Evolutionary conservation across 2,797 vertebrate genomes (phyloP).

Genomic region (Atherinosoma microstoma): DNA sequence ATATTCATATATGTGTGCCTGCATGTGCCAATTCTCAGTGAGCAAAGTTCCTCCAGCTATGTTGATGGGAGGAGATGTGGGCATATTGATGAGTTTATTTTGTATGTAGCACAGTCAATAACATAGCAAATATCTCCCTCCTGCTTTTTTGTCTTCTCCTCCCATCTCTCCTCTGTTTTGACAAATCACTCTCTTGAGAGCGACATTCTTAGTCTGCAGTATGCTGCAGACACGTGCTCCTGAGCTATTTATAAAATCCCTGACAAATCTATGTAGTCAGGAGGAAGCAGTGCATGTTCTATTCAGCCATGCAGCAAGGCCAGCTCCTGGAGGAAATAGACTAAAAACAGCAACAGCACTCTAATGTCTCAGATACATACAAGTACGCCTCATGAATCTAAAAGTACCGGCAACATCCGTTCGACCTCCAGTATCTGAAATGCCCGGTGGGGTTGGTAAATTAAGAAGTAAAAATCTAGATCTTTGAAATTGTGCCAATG

Average conservation of each 20-base stretch:
- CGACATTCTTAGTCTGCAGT: slow-evolving; percentile 51
- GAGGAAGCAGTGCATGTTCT: slow-evolving; percentile 78
- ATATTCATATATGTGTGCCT: slow-evolving; percentile 15
- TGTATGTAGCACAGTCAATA: slow-evolving; percentile 1
- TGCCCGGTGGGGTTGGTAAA: slow-evolving; percentile 37
- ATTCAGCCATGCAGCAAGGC: slow-evolving; percentile 76
- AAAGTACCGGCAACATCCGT: slow-evolving; percentile 44
- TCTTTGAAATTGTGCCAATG: slow-evolving; percentile 18
- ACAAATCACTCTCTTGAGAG: slow-evolving; percentile 51
- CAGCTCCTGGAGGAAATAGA: slow-evolving; percentile 62
- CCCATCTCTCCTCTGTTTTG: slow-evolving; percentile 20
- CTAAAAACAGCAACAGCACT: slow-evolving; percentile 71
- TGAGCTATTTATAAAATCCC: slow-evolving; percentile 84
- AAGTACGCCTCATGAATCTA: slow-evolving; percentile 44
- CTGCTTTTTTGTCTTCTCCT: background rate
- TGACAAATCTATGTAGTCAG: slow-evolving; percentile 84
- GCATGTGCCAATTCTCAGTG: slow-evolving; percentile 5
- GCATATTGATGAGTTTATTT: slow-evolving; percentile 24
- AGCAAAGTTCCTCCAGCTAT: slow-evolving; percentile 7
- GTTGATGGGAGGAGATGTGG: slow-evolving; percentile 14
- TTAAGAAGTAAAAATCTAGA: slow-evolving; percentile 52
- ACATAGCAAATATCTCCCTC: slow-evolving; percentile 1
- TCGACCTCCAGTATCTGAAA: slow-evolving; percentile 15
- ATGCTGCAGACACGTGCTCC: slow-evolving; percentile 70
- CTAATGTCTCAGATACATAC: slow-evolving; percentile 42